Conservation (phyloP, 2,888 invertebrate species). For the Sepiola atlantica region DNA sequence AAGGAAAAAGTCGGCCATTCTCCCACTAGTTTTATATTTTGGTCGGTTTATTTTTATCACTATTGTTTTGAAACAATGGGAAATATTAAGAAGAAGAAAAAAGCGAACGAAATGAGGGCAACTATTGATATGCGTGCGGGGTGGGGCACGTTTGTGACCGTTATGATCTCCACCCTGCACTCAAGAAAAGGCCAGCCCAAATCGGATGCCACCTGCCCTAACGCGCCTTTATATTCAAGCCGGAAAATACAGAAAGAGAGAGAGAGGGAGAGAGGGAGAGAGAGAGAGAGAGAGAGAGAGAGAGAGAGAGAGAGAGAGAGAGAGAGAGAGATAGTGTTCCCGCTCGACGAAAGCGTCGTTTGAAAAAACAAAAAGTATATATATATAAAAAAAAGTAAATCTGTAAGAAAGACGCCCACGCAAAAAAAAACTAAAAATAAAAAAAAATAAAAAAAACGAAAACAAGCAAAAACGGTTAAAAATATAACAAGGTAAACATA, state of each 20-base stretch:
- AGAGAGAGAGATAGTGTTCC: not conserved
- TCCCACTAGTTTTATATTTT: not conserved
- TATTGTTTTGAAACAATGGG: not conserved
- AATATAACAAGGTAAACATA: too few relatives aligned
- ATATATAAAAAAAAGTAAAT: too few relatives aligned
- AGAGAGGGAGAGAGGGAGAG: too few relatives aligned
- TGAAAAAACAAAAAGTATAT: too few relatives aligned
- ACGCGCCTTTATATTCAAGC: not conserved
- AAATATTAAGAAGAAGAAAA: not conserved
- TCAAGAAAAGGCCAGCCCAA: not conserved
- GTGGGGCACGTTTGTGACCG: not conserved
- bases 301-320: too few relatives aligned
- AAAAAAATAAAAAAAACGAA: not conserved
- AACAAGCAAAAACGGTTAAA: too few relatives aligned
- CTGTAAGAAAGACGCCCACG: not conserved
- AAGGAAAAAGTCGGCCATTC: not conserved
- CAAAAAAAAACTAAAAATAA: not conserved
- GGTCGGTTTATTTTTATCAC: not conserved
- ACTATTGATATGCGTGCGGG: not conserved
- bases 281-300: too few relatives aligned
- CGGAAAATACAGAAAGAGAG: too few relatives aligned
- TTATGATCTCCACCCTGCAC: not conserved
- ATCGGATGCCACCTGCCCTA: not conserved
- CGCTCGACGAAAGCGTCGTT: conserved; percentile 12
- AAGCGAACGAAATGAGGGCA: not conserved